Evolutionary conservation across 1,140 invertebrate genomes (phyloP), one percentile per base, ranked within the genome.

Genomic region (Formica selysi): DNA sequence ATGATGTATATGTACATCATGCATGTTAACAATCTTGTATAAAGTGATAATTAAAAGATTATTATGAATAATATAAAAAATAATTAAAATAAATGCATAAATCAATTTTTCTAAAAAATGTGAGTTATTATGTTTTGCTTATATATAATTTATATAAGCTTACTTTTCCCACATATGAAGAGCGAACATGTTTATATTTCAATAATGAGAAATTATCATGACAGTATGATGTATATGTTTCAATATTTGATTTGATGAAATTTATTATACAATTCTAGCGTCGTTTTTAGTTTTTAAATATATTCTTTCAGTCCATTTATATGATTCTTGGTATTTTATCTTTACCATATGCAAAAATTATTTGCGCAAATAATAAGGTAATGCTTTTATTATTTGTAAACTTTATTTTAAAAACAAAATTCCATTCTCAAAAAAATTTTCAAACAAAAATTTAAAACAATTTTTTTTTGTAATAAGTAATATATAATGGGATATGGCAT

Each of bases 51-150:
- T 71, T 54, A 73, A 54, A 73, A 44, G 16, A 61, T 51, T 67
- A 74, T n/a, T 19, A 19, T 36, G 16, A 22, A 7, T 76, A 73
- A 67, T 26, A 90, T 38, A 67, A 73, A 67, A 86, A 78, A 62
- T 89, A 93, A 93, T 91, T 71, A 91, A 94, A 93, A 90, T 93
- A 90, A 93, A 91, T 92, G 90, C 89, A 59, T 91, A 93, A 94
- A 92, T 73, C 85, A 93, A 87, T 90, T 91, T 91, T 91, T 86
- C 93, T 86, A 91, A 94, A 92, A 91, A 92, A 92, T 92, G 90
- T 92, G 93, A 90, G 84, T 90, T 93, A 91, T 94, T 48, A 93
- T 91, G 92, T 93, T 91, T 90, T 90, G 32, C n/a, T 57, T 1
- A 76, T 92, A 91, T 81, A n/a, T 90, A 89, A 84, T 73, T 73